Percentiles rank a stretch among this genome's conserved stretches.
Evolutionary conservation across 2,113 vertebrate species (phyloP).

Genomic region (Tonatia bakeri): DNA sequence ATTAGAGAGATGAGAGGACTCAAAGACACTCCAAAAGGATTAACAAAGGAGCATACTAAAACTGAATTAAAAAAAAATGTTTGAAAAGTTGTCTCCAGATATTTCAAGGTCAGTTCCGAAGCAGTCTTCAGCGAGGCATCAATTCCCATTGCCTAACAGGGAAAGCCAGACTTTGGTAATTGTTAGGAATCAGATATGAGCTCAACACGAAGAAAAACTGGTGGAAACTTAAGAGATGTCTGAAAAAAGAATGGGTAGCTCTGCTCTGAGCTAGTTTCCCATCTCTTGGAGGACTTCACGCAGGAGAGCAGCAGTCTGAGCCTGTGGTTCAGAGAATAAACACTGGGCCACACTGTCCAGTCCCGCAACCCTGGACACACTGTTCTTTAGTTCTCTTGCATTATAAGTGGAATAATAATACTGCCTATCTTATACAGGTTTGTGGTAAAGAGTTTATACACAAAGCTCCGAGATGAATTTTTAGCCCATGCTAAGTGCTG

Average conservation of each 20-base stretch:
- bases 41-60: not conserved
- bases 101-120: not conserved
- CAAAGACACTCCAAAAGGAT: not conserved
- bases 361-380: not conserved
- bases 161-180: not conserved
- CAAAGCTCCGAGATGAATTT: not conserved
- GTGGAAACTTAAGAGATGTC: not conserved
- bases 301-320: not conserved
- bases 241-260: not conserved
- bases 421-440: not conserved
- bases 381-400: not conserved
- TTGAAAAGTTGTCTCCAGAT: not conserved
- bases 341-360: not conserved
- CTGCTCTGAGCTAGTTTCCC: not conserved
- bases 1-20: not conserved
- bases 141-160: not conserved
- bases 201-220: not conserved
- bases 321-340: not conserved
- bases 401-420: not conserved
- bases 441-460: not conserved
- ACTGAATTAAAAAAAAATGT: not conserved
- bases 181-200: not conserved
- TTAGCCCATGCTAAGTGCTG: not conserved
- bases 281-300: not conserved
- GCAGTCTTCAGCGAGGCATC: not conserved